phyloP scores from a whole-genome alignment of 1,140 invertebrate species.

The Ostrea edulis region DNA sequence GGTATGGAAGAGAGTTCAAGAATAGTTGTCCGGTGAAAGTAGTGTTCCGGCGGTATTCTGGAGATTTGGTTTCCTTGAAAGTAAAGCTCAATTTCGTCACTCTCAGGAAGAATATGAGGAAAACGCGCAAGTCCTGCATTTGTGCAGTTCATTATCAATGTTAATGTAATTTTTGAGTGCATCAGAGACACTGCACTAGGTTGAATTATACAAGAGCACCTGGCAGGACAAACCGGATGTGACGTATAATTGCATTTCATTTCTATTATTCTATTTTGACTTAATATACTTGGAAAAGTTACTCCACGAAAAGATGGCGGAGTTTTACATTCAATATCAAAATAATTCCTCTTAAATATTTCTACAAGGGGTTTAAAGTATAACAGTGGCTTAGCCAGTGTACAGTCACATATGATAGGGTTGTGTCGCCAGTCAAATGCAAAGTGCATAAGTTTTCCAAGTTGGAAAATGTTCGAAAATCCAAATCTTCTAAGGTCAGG shows the following conservation, averaged over 20 bases:
- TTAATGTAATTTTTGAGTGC: neutral
- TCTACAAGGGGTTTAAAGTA: neutral
- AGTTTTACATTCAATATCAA: neutral
- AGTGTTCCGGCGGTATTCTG: neutral
- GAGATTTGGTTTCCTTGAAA: neutral
- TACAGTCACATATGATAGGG: constrained; percentile 1
- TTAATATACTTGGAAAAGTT: neutral
- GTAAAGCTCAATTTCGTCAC: neutral
- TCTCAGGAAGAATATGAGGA: neutral
- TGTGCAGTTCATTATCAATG: neutral
- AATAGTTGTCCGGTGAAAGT: neutral
- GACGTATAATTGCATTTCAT: constrained; percentile 8
- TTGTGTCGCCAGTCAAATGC: neutral
- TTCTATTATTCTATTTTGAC: neutral
- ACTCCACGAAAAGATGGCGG: neutral
- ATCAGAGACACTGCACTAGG: neutral
- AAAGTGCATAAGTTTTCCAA: neutral
- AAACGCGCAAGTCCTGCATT: neutral
- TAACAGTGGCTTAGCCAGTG: neutral
- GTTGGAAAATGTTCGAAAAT: neutral
- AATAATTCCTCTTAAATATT: neutral
- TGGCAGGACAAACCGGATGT: neutral
- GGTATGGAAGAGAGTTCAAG: neutral
- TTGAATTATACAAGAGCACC: neutral
- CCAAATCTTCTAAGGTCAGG: neutral